A percentile compares a stretch with the other conserved stretches of the same genome.
phyloP scores from a whole-genome alignment of 2,113 vertebrate genomes.

The Theristicus caerulescens region DNA sequence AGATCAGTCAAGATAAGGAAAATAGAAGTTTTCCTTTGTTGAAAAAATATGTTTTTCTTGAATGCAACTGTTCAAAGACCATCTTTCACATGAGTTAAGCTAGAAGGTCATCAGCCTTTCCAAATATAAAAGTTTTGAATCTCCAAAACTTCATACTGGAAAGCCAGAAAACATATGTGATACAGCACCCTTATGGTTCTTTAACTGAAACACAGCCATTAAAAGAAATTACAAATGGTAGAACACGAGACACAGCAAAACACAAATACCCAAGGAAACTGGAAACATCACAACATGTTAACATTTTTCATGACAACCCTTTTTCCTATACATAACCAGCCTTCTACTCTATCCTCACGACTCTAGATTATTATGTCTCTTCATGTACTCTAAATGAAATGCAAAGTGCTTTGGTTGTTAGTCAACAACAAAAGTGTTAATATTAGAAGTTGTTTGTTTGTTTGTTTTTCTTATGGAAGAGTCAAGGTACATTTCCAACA shows the following conservation, averaged over 20 bases:
- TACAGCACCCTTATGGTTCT: background rate
- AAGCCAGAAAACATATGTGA: background rate
- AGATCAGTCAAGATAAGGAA: background rate
- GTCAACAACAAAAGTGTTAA: background rate
- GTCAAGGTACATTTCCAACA: background rate
- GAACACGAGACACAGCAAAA: background rate
- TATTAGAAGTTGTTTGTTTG: background rate
- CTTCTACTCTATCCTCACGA: background rate
- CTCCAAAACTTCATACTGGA: background rate
- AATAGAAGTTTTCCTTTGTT: background rate
- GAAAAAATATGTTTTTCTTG: background rate
- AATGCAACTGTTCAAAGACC: background rate
- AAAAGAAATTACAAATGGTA: background rate
- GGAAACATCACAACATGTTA: rapidly evolving
- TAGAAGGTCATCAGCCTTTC: background rate
- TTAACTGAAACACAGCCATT: background rate
- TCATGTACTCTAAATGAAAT: background rate
- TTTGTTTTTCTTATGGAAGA: background rate
- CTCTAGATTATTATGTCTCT: background rate
- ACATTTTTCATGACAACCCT: background rate
- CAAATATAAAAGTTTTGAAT: background rate
- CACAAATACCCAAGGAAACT: background rate
- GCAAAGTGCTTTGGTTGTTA: background rate
- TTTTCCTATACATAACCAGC: background rate
- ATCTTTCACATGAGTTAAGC: background rate